These are phyloP conservation scores for Aromia moschata DNA, from an alignment of 2,888 invertebrate genomes.

Conservation along the genomic window DNA sequence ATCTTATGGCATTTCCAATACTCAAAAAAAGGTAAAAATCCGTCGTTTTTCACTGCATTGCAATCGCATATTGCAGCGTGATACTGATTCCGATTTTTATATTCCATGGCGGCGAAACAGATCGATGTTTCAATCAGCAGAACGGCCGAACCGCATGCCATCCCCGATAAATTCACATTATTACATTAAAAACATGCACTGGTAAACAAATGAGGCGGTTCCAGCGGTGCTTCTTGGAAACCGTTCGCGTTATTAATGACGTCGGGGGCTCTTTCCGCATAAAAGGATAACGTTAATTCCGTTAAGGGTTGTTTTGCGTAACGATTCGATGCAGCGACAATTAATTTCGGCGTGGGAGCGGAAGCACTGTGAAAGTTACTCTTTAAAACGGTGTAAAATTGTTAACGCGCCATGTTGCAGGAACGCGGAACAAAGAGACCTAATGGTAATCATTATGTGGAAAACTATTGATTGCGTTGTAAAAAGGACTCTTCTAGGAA, in stretches of 20 bases:
- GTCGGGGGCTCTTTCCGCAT: not conserved
- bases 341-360: not conserved
- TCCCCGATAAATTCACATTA: not conserved
- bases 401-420: too few species aligned
- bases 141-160: not conserved
- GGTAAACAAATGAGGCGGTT: not conserved
- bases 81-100: not conserved
- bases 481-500: too few species aligned
- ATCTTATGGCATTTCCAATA: too few species aligned
- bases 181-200: not conserved
- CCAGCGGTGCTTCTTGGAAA: not conserved
- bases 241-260: constrained; percentile 1
- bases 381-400: too few species aligned
- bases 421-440: too few species aligned
- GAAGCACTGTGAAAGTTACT: not conserved
- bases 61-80: not conserved
- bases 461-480: too few species aligned
- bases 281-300: not conserved
- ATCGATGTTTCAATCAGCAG: constrained; percentile 4
- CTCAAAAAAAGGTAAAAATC: too few species aligned
- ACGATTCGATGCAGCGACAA: not conserved
- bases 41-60: not conserved
- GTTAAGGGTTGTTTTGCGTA: not conserved
- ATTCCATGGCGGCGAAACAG: not conserved
- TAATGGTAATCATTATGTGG: too few species aligned